Base-by-base conservation (phyloP, 2,888 invertebrate genomes). In the Andrena chrysosceles region DNA sequence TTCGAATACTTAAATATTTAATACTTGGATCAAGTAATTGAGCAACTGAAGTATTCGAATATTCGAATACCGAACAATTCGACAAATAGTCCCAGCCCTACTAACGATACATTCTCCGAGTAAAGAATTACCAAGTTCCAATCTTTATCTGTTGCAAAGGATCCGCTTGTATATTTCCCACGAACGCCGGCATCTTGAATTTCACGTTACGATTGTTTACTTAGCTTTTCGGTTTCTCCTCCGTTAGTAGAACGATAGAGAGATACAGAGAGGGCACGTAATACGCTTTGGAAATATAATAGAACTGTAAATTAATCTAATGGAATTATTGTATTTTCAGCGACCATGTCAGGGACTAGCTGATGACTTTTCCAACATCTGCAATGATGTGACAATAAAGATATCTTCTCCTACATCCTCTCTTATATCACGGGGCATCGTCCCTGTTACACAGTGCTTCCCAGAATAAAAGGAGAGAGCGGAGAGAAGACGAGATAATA, bases 301-400 rank as follows among this genome's bases (percentile, higher is more conserved):
- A 8, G 3, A n/a, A 2, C 4, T 31, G 16, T 49, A 5, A 52
- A 77, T 31, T 56, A 68, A 81, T 26, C 26, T 48, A 20, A 69
- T 59, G n/a, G 13, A 31, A 54, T 74, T 48, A n/a, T 81, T 81
- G 73, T 90, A 59, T 89, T 92, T 89, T 5, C 92, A 94, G 93
- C 82, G 88, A 91, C 89, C 90, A 91, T 92, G 92, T 89, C 89
- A 90, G 87, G 90, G 85, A 89, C 90, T 89, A 92, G 93, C 91
- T 91, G 91, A 92, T 91, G 89, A 87, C 86, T 80, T 90, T 72
- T 78, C 85, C 83, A 90, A 89, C 87, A 89, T 82, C 88, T 87
- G 89, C 90, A 91, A 93, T 91, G 93, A 93, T 93, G 93, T 94
- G 94, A 94, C 93, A 94, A 93, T 93, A 94, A 94, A 91, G 90